Evolutionary conservation across 1,140 invertebrate species (phyloP).

Genomic region (Lasaia peninsularis): DNA sequence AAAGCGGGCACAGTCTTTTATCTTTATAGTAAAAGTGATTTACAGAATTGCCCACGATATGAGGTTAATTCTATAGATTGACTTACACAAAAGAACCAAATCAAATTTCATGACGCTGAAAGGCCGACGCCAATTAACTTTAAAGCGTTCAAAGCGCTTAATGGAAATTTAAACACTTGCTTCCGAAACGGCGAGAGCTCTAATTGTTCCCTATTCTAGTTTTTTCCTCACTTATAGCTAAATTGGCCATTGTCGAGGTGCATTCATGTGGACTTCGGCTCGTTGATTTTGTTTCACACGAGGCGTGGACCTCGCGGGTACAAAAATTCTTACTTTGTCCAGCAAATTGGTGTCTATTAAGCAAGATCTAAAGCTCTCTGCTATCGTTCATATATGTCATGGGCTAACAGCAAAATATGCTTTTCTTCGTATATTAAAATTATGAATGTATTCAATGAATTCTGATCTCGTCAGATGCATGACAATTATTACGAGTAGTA

Average conservation of each 20-base stretch:
- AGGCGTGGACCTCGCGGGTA: constrained; percentile 21
- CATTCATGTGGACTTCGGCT: constrained; percentile 20
- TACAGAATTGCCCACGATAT: neutral
- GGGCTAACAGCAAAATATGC: no score
- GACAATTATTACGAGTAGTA: no score
- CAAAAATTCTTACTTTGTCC: constrained; percentile 26
- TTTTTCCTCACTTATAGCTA: constrained; percentile 29
- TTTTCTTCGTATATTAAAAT: neutral
- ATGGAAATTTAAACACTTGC: constrained; percentile 35
- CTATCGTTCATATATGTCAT: no score
- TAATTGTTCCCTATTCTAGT: constrained; percentile 29
- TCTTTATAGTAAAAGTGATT: neutral
- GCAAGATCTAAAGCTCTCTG: neutral
- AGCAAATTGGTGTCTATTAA: neutral
- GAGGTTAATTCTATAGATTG: neutral
- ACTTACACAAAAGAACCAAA: constrained; percentile 22
- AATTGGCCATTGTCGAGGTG: constrained; percentile 30
- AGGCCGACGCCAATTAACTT: constrained; percentile 30
- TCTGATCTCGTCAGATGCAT: no score
- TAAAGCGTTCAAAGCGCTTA: constrained; percentile 27
- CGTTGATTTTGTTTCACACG: constrained; percentile 18
- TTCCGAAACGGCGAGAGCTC: constrained; percentile 23
- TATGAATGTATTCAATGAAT: no score
- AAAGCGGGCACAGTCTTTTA: no score
- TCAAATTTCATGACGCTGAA: constrained; percentile 23